These are phyloP conservation scores for Limonius californicus DNA, from an alignment of 1,140 invertebrate species.

Conservation along the genomic window DNA sequence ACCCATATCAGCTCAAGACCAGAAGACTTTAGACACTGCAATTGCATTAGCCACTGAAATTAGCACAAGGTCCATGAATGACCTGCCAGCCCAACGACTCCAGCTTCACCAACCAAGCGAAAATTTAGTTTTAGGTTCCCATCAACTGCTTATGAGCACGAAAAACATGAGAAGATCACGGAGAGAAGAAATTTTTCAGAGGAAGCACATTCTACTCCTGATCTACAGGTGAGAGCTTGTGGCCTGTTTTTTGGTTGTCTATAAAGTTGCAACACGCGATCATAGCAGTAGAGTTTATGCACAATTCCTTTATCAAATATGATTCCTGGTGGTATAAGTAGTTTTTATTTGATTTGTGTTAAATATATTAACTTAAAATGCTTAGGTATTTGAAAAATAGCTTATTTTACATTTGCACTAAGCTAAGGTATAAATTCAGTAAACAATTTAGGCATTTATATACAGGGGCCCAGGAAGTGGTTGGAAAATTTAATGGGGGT, in stretches of 20 bases:
- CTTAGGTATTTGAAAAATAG: too few relatives aligned
- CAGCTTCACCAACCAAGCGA: conserved; percentile 73
- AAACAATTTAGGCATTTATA: too few relatives aligned
- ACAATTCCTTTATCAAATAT: not conserved
- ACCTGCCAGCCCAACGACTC: conserved; percentile 64
- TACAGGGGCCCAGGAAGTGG: too few relatives aligned
- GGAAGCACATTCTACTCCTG: conserved; percentile 84
- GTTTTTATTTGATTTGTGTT: too few relatives aligned
- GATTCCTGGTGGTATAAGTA: too few relatives aligned
- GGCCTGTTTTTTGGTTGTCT: not conserved
- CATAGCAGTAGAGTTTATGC: not conserved
- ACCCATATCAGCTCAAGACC: conserved; percentile 89
- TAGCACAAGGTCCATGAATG: conserved; percentile 82
- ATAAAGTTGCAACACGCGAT: conserved; percentile 4
- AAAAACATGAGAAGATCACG: conserved; percentile 54
- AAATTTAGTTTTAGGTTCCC: conserved; percentile 89
- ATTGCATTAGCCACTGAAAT: conserved; percentile 93
- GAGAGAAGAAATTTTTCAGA: conserved; percentile 84
- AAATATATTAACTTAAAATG: too few relatives aligned
- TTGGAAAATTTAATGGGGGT: too few relatives aligned
- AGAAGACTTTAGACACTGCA: conserved; percentile 88
- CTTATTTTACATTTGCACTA: too few relatives aligned
- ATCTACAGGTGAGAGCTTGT: conserved; percentile 69
- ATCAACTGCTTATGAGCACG: conserved; percentile 37
- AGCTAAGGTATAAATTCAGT: too few relatives aligned